A percentile compares a stretch with the other conserved stretches of the same genome.
Evolutionary conservation across 2,888 invertebrate genomes (phyloP).

Genomic region (Cheilosia vulpina): DNA sequence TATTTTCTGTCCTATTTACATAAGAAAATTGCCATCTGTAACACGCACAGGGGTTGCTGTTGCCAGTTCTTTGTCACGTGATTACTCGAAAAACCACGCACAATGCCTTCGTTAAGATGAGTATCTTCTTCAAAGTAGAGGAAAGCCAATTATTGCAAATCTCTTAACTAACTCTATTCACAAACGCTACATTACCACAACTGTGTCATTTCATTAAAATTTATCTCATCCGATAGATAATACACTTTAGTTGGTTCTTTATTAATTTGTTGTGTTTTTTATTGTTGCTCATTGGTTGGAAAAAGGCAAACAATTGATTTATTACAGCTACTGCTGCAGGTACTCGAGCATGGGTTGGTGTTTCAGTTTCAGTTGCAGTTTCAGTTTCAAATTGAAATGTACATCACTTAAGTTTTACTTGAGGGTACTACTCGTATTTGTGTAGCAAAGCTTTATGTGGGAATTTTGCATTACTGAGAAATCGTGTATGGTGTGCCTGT

Average conservation of each 20-base stretch:
- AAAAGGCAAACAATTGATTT: conserved; percentile 43
- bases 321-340: neutral
- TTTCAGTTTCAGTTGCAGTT: conserved; percentile 4
- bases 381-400: conserved; percentile 36
- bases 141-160: conserved; percentile 65
- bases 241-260: conserved; percentile 39
- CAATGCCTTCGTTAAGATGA: conserved; percentile 71
- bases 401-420: conserved; percentile 24
- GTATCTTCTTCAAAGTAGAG: conserved; percentile 53
- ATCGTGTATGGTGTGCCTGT: neutral
- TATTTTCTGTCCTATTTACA: neutral
- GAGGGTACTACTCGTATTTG: conserved; percentile 11
- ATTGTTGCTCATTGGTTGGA: conserved; percentile 43
- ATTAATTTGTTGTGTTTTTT: conserved; percentile 34
- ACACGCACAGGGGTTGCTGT: conserved; percentile 41
- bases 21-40: conserved; percentile 4
- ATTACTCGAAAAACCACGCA: conserved; percentile 47
- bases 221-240: conserved; percentile 42
- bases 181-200: neutral
- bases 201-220: conserved; percentile 40
- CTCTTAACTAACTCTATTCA: conserved; percentile 69
- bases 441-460: conserved; percentile 24
- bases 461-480: neutral
- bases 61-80: conserved; percentile 29
- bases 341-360: conserved; percentile 11